Conservation (phyloP, 2,888 invertebrate genomes). For the Tortricodes alternella region DNA sequence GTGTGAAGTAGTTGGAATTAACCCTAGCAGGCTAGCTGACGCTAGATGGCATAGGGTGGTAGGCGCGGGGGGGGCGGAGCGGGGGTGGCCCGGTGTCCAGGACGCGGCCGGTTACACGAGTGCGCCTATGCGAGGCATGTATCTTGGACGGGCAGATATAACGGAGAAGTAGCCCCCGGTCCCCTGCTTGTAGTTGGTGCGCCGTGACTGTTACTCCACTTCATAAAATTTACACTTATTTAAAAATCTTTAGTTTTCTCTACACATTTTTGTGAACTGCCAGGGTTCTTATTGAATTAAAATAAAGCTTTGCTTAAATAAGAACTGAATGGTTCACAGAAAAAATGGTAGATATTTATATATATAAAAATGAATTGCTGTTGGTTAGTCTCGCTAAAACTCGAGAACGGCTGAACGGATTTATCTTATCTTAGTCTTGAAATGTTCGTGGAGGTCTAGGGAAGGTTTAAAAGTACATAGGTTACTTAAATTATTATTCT, state of each 20-base stretch:
- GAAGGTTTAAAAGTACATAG: too few relatives aligned
- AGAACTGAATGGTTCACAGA: too few relatives aligned
- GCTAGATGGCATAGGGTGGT: conserved; percentile 76
- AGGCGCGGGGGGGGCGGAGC: conserved; percentile 42
- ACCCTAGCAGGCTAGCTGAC: conserved; percentile 77
- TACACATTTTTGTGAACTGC: too few relatives aligned
- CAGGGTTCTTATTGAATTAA: too few relatives aligned
- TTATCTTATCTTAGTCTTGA: too few relatives aligned
- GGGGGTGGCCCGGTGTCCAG: conserved; percentile 52
- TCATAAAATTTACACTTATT: conserved; percentile 28
- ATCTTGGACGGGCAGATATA: conserved; percentile 83
- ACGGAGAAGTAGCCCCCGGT: conserved; percentile 82
- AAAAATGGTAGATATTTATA: too few relatives aligned
- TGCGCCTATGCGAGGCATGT: conserved; percentile 83
- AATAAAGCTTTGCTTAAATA: too few relatives aligned
- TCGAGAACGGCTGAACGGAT: too few relatives aligned
- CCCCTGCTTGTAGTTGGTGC: conserved; percentile 64
- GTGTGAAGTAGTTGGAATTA: conserved; percentile 75
- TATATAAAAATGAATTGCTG: too few relatives aligned
- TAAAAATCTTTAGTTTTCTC: not conserved
- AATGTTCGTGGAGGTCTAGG: too few relatives aligned
- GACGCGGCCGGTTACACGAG: conserved; percentile 82
- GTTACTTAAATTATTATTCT: too few relatives aligned
- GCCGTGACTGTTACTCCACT: conserved; percentile 55
- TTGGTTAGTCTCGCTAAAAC: too few relatives aligned